These are phyloP conservation scores for Brachypalpus laphriformis DNA, from an alignment of 2,888 invertebrate species.

Conservation along the genomic window DNA sequence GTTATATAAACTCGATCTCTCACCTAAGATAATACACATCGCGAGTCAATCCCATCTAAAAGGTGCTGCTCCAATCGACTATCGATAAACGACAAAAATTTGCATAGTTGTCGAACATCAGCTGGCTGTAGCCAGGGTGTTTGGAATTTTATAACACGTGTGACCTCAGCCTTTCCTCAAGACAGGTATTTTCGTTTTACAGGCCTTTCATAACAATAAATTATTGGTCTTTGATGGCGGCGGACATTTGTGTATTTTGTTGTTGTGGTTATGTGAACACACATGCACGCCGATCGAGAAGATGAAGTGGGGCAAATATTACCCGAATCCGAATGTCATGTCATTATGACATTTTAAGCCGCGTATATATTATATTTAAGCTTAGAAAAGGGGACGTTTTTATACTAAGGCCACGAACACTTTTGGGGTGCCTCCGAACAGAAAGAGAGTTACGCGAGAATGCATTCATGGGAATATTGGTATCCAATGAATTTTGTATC, in stretches of 20 bases:
- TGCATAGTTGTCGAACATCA: slow-evolving; percentile 42
- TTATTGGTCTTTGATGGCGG: slow-evolving; percentile 20
- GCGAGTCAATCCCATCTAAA: slow-evolving; percentile 11
- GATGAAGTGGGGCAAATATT: background rate
- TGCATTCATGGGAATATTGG: slow-evolving; percentile 2
- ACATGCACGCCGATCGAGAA: background rate
- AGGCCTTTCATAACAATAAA: slow-evolving; percentile 39
- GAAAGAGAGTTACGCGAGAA: background rate
- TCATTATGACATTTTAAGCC: slow-evolving; percentile 32
- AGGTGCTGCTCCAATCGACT: slow-evolving; percentile 18
- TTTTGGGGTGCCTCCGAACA: background rate
- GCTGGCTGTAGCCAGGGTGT: background rate
- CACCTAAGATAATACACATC: slow-evolving; percentile 6
- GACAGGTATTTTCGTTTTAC: slow-evolving; percentile 19
- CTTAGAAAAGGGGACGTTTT: background rate
- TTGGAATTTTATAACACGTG: slow-evolving; percentile 41
- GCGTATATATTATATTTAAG: slow-evolving; percentile 14
- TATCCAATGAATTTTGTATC: slow-evolving; percentile 20
- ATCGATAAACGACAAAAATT: slow-evolving; percentile 31
- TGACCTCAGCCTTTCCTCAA: slow-evolving; percentile 39
- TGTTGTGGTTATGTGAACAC: background rate
- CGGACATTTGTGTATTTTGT: slow-evolving; percentile 3
- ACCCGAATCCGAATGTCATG: slow-evolving; percentile 27
- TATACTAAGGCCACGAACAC: background rate
- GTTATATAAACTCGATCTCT: slow-evolving; percentile 43